These are phyloP conservation scores for Hydrozoanthus tunicans DNA, from an alignment of 64 coral and sea anemone genomes.

Conservation along the genomic window DNA sequence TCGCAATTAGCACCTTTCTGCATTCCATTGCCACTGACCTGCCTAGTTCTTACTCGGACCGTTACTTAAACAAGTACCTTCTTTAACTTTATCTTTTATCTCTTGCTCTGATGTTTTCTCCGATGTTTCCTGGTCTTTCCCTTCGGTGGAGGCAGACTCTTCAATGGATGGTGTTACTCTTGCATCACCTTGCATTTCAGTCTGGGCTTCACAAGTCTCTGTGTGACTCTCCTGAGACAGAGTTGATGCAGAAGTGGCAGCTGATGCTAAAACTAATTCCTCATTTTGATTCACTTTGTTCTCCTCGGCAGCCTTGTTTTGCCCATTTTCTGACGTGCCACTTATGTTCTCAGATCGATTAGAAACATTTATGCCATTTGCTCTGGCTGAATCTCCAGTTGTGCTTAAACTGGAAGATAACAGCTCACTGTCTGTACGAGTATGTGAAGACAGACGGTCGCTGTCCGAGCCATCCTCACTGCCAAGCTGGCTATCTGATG, in stretches of 20 bases:
- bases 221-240: not conserved
- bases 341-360: not conserved
- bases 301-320: slow-evolving; percentile 38
- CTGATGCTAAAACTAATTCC: slow-evolving; percentile 16
- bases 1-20: no score
- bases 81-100: not conserved
- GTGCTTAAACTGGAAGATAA: not conserved
- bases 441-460: slow-evolving; percentile 27
- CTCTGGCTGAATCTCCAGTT: slow-evolving; percentile 17
- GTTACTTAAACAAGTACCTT: not conserved
- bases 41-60: no score
- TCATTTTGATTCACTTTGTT: slow-evolving; percentile 50
- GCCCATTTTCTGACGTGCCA: slow-evolving; percentile 39
- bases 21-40: no score
- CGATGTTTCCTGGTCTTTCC: not conserved
- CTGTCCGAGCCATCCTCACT: not conserved
- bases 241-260: not conserved
- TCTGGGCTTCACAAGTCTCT: not conserved
- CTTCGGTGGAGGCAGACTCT: not conserved
- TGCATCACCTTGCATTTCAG: not conserved
- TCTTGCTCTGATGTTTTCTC: not conserved
- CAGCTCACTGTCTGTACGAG: not conserved
- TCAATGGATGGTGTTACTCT: not conserved
- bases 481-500: not conserved
- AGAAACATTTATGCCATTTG: not conserved